Evolutionary conservation across 2,113 vertebrate genomes (phyloP), one percentile per base, ranked within the genome.

Genomic region (Penelope pileata): DNA sequence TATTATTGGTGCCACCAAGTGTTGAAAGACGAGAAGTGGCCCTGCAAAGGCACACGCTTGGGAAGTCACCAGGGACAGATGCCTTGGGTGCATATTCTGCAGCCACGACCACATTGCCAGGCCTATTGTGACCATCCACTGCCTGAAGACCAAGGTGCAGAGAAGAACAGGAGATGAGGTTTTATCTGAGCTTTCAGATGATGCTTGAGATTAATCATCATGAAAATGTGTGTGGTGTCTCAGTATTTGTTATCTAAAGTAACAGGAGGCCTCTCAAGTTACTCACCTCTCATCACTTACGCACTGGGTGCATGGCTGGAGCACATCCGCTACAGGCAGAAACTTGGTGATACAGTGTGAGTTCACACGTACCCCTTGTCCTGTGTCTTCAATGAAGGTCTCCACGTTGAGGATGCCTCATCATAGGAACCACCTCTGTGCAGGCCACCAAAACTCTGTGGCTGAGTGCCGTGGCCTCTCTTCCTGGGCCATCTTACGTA

Each of bases 1-100:
- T 93, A 75, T 93, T 90, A 54, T 73, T 96, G 92, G 92, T 96
- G 96, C 95, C 96, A 93, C 86, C 96, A 84, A 92, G 96, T n/a
- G 96, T 79, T 76, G 43, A 58, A 58, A 91, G 40, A 0, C 66
- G 81, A 78, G 83, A 96, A 94, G 51, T 50, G 85, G 66, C 64
- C 5, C 60, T 16, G 48, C 27, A 45, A 75, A 76, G 24, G 29
- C 56, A 9, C 7, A 2, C 0, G 0, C 34, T 27, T 6, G 36
- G 27, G 54, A 50, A 60, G 23, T 3, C 16, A 0, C 19, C 12
- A n/a, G 36, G 2, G 1, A 15, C 3, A 0, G 5, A 17, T 15
- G 22, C 6, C 8, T 19, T 19, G 15, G 45, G 30, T 3, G 0
- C 8, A 0, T 0, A 13, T 40, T 51, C 48, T 22, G 17, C 45